A percentile compares a stretch with the other conserved stretches of the same genome.
These are phyloP conservation scores for Olivierus martensii DNA, from an alignment of 1,140 invertebrate species.

Conservation along the genomic window DNA sequence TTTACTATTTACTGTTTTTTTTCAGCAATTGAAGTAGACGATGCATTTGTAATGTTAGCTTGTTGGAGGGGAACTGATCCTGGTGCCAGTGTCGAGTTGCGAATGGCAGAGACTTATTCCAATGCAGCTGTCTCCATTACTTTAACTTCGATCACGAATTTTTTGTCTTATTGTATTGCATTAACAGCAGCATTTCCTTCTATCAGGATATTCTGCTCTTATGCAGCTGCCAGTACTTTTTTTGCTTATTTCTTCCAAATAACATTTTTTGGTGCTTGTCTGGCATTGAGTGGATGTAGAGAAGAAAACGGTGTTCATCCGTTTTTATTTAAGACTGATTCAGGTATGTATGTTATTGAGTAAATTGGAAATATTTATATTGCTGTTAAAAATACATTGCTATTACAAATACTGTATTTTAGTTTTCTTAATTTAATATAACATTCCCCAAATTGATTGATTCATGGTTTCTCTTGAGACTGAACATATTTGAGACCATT, in stretches of 20 bases:
- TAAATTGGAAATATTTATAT: too few species aligned
- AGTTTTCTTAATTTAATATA: too few species aligned
- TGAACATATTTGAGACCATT: too few species aligned
- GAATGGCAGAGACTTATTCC: conserved; percentile 73
- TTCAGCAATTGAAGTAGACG: conserved; percentile 87
- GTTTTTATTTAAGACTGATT: too few species aligned
- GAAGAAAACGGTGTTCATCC: conserved; percentile 71
- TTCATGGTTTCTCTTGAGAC: too few species aligned
- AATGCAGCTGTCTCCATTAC: conserved; percentile 96
- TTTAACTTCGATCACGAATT: conserved; percentile 91
- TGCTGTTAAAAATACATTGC: too few species aligned
- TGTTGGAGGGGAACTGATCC: conserved; percentile 74
- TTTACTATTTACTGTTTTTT: conserved; percentile 8
- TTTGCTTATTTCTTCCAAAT: conserved; percentile 90
- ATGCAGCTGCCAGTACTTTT: conserved; percentile 77
- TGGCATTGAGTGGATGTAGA: conserved; percentile 75
- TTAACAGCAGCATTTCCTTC: conserved; percentile 86
- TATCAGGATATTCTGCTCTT: conserved; percentile 90
- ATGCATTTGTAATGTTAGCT: conserved; percentile 91
- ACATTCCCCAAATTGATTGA: too few species aligned
- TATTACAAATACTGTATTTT: too few species aligned
- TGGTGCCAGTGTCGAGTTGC: conserved; percentile 58
- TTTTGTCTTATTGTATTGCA: conserved; percentile 90
- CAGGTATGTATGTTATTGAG: too few species aligned
- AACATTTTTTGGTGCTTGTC: conserved; percentile 81